Base-by-base conservation (phyloP, 2,113 vertebrate genomes). In the Phrynosoma platyrhinos region DNA sequence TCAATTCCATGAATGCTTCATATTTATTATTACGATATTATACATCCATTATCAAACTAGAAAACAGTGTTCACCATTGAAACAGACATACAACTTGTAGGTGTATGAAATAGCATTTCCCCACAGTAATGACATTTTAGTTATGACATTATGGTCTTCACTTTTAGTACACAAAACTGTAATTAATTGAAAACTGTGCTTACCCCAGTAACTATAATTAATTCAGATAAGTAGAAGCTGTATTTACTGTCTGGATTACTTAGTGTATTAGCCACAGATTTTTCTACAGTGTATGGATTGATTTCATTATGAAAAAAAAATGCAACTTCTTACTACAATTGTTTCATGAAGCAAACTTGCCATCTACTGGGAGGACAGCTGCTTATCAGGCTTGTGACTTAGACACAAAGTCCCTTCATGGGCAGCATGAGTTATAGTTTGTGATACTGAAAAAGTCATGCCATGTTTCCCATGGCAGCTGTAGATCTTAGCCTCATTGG, bases 191-290 rank as follows among this genome's bases (percentile, higher is more conserved):
- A 83, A 83, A 83, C 32, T 40, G 47, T 20, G 42, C 74, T 88
- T 88, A 83, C 62, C 68, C 74, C 52, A 4, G 87, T 83, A 83
- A 78, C 74, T 21, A 77, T 83, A 88, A 83, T 88, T 88, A 83
- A 88, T 83, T 88, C 52, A 30, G 74, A 88, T 78, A 83, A 88
- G 81, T 69, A 77, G 62, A 83, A 55, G 87, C 58, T 83, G 74
- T 83, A 83, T 88, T 88, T 88, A 83, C 87, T 88, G 81, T 83
- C 81, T 88, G 87, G 81, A 83, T 83, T 88, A 69, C 72, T 83
- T 69, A 69, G 87, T 21, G 47, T 83, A 79, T 86, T 79, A 86
- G 75, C 40, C 40, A 78, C 81, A 77, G 82, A 83, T 69, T 42
- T 83, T 72, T 83, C 72, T 78, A 69, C 64, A 83, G 87, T 40